These are phyloP conservation scores for Brachystomella parvula DNA, from an alignment of 1,140 invertebrate genomes.

Conservation along the genomic window DNA sequence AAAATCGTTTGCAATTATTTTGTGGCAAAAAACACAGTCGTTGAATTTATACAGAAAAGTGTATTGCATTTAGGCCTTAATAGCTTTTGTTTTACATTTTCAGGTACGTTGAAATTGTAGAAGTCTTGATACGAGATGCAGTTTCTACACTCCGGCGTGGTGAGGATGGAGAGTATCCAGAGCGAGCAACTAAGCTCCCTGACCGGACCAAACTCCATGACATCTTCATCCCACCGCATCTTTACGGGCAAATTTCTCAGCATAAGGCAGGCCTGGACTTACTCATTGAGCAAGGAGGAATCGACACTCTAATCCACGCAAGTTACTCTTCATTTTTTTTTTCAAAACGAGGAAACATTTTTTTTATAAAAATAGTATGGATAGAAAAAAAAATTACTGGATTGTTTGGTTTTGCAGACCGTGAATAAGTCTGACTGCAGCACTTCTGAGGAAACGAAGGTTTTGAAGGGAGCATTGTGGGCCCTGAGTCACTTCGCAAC, in stretches of 20 bases:
- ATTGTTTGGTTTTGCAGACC: conserved; percentile 12
- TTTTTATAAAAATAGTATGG: background rate
- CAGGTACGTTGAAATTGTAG: conserved; percentile 78
- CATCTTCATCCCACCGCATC: conserved; percentile 69
- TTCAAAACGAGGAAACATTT: background rate
- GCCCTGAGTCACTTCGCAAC: conserved; percentile 73
- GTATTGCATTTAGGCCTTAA: conserved; percentile 7
- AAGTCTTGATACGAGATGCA: conserved; percentile 76
- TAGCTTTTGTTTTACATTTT: conserved; percentile 28
- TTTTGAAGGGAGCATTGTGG: conserved; percentile 84
- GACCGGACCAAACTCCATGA: conserved; percentile 42
- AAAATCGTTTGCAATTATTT: conserved; percentile 10
- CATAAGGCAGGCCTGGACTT: conserved; percentile 64
- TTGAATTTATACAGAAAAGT: background rate
- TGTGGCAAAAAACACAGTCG: background rate
- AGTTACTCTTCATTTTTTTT: conserved; percentile 9
- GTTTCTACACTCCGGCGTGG: conserved; percentile 72
- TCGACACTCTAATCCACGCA: conserved; percentile 33
- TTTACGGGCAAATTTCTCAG: conserved; percentile 78
- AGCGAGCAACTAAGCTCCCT: conserved; percentile 47
- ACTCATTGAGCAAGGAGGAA: conserved; percentile 47
- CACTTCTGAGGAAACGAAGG: conserved; percentile 57
- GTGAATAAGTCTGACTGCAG: conserved; percentile 46
- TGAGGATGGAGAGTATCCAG: conserved; percentile 67
- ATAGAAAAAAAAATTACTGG: background rate